phyloP scores from a whole-genome alignment of 2,113 vertebrate species.

The Scomber scombrus region DNA sequence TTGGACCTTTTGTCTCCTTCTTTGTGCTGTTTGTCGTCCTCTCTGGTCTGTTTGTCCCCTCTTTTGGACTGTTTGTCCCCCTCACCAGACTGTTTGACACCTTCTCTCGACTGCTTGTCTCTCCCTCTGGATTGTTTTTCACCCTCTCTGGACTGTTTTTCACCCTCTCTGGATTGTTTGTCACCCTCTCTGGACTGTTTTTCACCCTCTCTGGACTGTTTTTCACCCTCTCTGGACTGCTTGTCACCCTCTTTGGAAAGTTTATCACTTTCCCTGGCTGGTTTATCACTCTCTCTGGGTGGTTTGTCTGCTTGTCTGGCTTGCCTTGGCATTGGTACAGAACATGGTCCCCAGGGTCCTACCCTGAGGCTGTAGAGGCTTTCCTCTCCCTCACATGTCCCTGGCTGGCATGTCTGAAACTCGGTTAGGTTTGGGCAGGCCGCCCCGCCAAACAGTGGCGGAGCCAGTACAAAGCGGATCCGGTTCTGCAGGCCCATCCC shows the following conservation, averaged over 20 bases:
- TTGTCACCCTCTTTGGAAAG: slow-evolving; percentile 37
- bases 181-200: slow-evolving; percentile 11
- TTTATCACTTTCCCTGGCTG: slow-evolving; percentile 46
- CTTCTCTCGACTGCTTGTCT: slow-evolving; percentile 1
- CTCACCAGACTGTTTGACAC: slow-evolving; percentile 1
- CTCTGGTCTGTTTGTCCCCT: slow-evolving; percentile 41
- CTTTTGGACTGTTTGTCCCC: neutral
- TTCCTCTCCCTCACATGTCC: slow-evolving; percentile 85
- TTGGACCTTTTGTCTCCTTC: slow-evolving; percentile 41
- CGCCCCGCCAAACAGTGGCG: slow-evolving; percentile 91
- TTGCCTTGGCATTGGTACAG: slow-evolving; percentile 82
- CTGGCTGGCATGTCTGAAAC: slow-evolving; percentile 90
- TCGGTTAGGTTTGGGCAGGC: slow-evolving; percentile 95
- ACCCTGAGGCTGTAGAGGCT: slow-evolving; percentile 91
- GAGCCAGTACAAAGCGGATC: slow-evolving; percentile 89
- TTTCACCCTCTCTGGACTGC: neutral
- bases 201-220: neutral
- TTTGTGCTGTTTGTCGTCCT: slow-evolving; percentile 41
- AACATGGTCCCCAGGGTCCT: slow-evolving; percentile 91
- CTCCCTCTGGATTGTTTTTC: slow-evolving; percentile 19
- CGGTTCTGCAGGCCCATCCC: slow-evolving; percentile 92
- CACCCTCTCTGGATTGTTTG: neutral
- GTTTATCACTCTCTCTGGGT: slow-evolving; percentile 35
- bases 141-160: slow-evolving; percentile 8
- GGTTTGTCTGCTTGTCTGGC: slow-evolving; percentile 78